Percentiles rank a stretch among this genome's conserved stretches.
phyloP scores from a whole-genome alignment of 2,113 vertebrate genomes.

The Microcebus jonahi region DNA sequence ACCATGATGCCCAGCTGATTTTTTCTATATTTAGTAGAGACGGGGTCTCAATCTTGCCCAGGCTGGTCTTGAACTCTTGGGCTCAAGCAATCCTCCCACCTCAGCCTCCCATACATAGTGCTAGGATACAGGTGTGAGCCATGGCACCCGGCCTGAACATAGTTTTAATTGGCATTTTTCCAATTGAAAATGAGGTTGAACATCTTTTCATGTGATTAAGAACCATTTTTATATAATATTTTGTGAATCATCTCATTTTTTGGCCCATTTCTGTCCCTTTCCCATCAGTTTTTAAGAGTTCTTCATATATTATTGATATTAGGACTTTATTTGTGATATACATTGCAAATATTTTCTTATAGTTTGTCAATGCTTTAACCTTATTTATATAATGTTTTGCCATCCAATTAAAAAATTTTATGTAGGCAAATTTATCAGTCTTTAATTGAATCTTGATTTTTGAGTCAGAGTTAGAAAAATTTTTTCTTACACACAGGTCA shows the following conservation, averaged over 20 bases:
- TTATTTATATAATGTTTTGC: not conserved
- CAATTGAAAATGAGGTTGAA: no score
- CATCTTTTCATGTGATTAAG: not conserved
- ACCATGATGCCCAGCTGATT: no score
- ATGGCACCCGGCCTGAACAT: not conserved
- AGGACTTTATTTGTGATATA: not conserved
- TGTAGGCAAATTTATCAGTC: not conserved
- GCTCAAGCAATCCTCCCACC: no score
- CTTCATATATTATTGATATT: not conserved
- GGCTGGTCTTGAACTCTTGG: no score
- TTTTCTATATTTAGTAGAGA: no score
- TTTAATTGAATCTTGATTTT: not conserved
- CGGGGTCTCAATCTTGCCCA: no score
- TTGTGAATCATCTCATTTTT: not conserved
- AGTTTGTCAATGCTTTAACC: not conserved
- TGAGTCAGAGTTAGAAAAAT: not conserved
- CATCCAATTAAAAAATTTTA: not conserved
- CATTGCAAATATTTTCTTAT: not conserved
- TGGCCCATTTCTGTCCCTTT: not conserved
- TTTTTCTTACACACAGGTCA: not conserved
- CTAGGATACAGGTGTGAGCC: not conserved
- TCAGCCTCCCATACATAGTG: no score
- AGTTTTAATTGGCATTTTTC: no score
- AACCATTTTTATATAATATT: not conserved
- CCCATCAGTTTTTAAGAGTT: not conserved